These are phyloP conservation scores for Magallana gigas DNA, from an alignment of 1,140 invertebrate species.

Conservation along the genomic window DNA sequence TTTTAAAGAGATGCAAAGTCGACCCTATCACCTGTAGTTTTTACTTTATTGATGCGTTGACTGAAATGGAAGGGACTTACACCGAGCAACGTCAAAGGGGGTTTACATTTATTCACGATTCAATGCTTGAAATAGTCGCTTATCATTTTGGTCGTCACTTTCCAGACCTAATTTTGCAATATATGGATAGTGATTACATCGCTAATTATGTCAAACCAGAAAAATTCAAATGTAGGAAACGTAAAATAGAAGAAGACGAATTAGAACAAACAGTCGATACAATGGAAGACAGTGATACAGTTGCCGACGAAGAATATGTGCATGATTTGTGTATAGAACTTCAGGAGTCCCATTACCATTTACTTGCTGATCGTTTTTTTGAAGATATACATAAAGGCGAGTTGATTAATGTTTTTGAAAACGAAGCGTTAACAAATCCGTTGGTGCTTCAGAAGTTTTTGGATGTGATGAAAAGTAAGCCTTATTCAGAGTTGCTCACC, in stretches of 20 bases:
- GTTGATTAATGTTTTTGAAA: neutral
- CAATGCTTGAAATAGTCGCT: neutral
- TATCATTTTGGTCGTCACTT: neutral
- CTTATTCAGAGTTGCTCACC: neutral
- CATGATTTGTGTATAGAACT: neutral
- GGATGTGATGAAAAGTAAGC: neutral
- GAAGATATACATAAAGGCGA: neutral
- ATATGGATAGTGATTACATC: slow-evolving; percentile 2
- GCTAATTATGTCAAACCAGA: neutral
- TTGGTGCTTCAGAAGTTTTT: neutral
- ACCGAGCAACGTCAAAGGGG: neutral
- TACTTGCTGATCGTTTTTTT: neutral
- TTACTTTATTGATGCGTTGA: neutral
- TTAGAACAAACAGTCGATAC: neutral
- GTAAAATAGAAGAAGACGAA: neutral
- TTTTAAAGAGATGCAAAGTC: neutral
- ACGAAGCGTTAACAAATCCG: neutral
- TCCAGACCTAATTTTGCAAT: neutral
- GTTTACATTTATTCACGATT: neutral
- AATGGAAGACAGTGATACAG: neutral
- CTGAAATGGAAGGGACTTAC: neutral
- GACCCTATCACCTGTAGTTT: neutral
- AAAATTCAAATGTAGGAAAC: neutral
- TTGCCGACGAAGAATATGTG: neutral
- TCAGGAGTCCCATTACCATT: neutral